Base-by-base conservation (phyloP, 2,797 vertebrate genomes). In the Vultur gryphus region DNA sequence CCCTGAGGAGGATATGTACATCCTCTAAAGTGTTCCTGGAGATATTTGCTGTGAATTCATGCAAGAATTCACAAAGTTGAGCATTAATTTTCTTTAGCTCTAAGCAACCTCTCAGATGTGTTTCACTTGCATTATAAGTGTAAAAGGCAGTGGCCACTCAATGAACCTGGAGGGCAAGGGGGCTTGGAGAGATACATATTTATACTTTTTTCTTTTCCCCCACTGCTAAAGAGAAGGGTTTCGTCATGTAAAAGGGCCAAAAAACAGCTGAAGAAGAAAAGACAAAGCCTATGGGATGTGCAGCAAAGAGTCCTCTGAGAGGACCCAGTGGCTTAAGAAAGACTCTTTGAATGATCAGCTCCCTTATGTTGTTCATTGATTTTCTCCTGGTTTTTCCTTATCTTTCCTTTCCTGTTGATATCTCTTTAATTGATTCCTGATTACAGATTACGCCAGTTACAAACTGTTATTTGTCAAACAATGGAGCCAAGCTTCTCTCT, bases 401-500 rank as follows among this genome's bases (percentile, higher is more conserved):
- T 95, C 95, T 95, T 90, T 85, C 51, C 58, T 95, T 95, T 84
- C 89, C 96, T 96, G 78, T 96, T 85, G 75, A 88, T 96, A 96
- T 93, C 77, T 84, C 82, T 93, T 92, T 97, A 93, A 97, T 93
- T 97, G 97, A 97, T 96, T 97, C 93, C 87, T 97, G 96, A 95
- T 95, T 95, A 81, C 90, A 95, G 94, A 92, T 96, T 96, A 95
- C 95, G 93, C 87, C 54, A 37, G 83, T 92, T 96, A 87, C 93
- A 95, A 92, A 97, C 76, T 91, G 84, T 90, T 91, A 66, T 96
- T 94, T 97, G 95, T 96, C 91, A 95, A 52, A 93, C 81, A 84
- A 41, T 82, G 86, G 16, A 93, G 9, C 52, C 76, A 82, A 77
- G 51, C 31, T 91, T 92, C 79, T 95, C 93, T 51, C 59, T 76